Evolutionary conservation across 2,888 invertebrate genomes (phyloP).

Genomic region (Lepidonotus clava): DNA sequence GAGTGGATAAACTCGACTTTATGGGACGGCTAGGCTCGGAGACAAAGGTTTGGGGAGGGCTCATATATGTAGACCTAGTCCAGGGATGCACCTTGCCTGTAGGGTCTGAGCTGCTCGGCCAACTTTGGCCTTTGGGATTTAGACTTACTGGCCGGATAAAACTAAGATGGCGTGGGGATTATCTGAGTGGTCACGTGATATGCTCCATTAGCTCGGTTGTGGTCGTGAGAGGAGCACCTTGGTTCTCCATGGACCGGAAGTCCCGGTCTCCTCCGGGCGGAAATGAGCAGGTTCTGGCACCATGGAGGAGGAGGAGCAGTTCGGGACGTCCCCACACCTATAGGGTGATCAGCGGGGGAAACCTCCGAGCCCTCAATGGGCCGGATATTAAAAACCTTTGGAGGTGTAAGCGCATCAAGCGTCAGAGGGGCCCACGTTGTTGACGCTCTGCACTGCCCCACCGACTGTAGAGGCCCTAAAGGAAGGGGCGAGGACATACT

Average conservation of each 20-base stretch:
- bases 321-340: not conserved
- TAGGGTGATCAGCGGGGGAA: too few species aligned
- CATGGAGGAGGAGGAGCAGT: too few species aligned
- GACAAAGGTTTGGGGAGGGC: not conserved
- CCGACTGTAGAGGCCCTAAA: too few species aligned
- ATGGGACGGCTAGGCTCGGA: not conserved
- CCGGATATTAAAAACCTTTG: slow-evolving; percentile 17
- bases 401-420: not conserved
- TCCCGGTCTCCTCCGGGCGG: not conserved
- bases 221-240: not conserved
- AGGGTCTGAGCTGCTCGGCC: too few species aligned
- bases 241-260: not conserved
- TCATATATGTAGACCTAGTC: not conserved
- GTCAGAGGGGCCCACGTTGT: not conserved
- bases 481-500: too few species aligned
- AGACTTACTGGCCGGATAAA: too few species aligned
- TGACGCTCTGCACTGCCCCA: too few species aligned
- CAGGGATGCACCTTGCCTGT: too few species aligned
- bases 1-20: not conserved
- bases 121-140: too few species aligned
- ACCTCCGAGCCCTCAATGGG: too few species aligned
- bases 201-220: slow-evolving; percentile 12
- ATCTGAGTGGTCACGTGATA: not conserved
- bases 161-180: slow-evolving; percentile 21
- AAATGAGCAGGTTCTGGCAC: slow-evolving; percentile 40